Conservation (phyloP, 2,888 invertebrate species). For the Leptopilina syphax region DNA sequence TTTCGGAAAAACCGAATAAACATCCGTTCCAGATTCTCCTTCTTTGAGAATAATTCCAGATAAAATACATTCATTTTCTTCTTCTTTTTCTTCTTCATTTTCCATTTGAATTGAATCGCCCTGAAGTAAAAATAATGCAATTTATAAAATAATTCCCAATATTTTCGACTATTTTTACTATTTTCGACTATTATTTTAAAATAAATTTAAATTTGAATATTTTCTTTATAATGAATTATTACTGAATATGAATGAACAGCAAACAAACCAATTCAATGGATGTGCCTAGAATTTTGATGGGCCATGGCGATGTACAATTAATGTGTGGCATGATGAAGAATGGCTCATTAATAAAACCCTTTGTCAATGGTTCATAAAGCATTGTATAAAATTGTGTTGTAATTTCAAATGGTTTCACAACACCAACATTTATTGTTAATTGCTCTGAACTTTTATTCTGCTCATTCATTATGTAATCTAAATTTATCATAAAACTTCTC, state of each 20-base stretch:
- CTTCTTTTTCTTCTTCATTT: constrained; percentile 46
- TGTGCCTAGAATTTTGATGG: constrained; percentile 82
- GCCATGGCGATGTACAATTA: constrained; percentile 84
- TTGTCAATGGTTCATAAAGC: constrained; percentile 82
- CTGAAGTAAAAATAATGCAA: constrained; percentile 53
- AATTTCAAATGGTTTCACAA: constrained; percentile 85
- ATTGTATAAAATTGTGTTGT: constrained; percentile 82
- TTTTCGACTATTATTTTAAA: too few species aligned
- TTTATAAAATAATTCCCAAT: neutral
- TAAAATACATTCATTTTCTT: constrained; percentile 66
- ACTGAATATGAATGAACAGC: neutral
- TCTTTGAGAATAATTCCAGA: constrained; percentile 74
- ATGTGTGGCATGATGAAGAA: constrained; percentile 85
- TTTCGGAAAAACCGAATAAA: constrained; percentile 77
- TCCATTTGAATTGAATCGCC: constrained; percentile 69
- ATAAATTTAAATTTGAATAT: too few species aligned
- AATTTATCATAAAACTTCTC: constrained; percentile 80
- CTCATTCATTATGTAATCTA: constrained; percentile 69
- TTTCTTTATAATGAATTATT: too few species aligned
- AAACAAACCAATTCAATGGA: constrained; percentile 80
- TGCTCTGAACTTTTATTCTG: constrained; percentile 79
- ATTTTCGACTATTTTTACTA: too few species aligned
- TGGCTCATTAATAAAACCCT: constrained; percentile 83
- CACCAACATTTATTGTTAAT: constrained; percentile 80
- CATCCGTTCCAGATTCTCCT: constrained; percentile 79